Evolutionary conservation across 2,888 invertebrate genomes (phyloP), one percentile per base, ranked within the genome.

Genomic region (Diarsia mendica): DNA sequence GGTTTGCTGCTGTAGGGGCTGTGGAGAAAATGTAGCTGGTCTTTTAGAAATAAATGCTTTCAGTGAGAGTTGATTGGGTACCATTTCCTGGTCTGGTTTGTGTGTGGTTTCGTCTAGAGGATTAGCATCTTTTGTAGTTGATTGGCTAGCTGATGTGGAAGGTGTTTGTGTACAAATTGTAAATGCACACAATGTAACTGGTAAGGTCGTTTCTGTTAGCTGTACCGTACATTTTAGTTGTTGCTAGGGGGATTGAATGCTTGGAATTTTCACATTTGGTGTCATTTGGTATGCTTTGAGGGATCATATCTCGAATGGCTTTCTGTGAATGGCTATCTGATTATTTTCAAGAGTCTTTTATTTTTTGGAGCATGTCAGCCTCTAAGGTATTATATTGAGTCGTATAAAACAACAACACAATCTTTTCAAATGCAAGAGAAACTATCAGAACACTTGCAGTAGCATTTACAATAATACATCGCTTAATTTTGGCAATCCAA

Each of bases 51-150:
- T 28, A 58, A 58, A 15, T 58, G 28, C 28, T 58, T 58, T 15
- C 28, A 15, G 58, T 28, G 0, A 58, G 28, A 58, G 23, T 55
- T 23, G 15, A 68, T 63, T 68, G 13, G 18, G 3, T 66, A 46
- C 20, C 18, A 63, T 72, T 60, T 71, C 58, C 53, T 65, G 33
- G 23, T 61, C 28, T 69, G 18, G 55, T 70, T 81, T 64, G 33
- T 61, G 76, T 61, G 67, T 53, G 80, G 67, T 66, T 61, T 58
- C 13, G n/a, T 66, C 44, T 55, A 63, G 39, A n/a, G 48, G 65
- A 84, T 84, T 61, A 58, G 53, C 51, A 67, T 33, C n/a, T 49
- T 63, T 69, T 44, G 44, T 6, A 55, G 28, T 61, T 84, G 58
- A 70, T 70, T 75, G 49, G 58, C 11, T 20, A 55, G 23, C 46